phyloP scores from a whole-genome alignment of 1,140 invertebrate genomes.

The Tetragnatha versicolor region DNA sequence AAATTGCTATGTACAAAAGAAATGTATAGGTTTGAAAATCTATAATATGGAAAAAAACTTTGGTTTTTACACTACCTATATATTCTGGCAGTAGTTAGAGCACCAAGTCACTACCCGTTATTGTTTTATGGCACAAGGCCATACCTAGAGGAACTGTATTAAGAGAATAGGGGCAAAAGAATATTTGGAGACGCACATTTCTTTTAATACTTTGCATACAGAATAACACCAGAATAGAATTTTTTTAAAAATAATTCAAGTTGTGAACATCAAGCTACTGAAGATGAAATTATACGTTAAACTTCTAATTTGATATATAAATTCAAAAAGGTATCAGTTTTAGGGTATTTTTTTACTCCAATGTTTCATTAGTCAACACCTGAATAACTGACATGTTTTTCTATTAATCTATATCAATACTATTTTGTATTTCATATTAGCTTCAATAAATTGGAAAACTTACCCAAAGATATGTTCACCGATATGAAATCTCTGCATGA shows the following conservation, averaged over 20 bases:
- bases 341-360: background rate
- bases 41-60: background rate
- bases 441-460: background rate
- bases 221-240: too few species aligned
- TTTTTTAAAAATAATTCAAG: too few species aligned
- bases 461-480: slow-evolving; percentile 9
- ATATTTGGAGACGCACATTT: too few species aligned
- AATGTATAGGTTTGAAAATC: background rate
- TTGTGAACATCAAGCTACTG: too few species aligned
- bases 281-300: too few species aligned
- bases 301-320: background rate
- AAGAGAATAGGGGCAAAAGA: too few species aligned
- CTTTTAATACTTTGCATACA: too few species aligned
- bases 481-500: slow-evolving; percentile 11
- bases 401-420: background rate
- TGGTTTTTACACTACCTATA: background rate
- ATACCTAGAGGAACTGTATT: too few species aligned
- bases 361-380: background rate
- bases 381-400: background rate
- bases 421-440: background rate
- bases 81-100: background rate
- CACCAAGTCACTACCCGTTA: background rate
- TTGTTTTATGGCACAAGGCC: too few species aligned
- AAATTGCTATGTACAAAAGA: background rate
- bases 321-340: background rate